These are phyloP conservation scores for Sterna hirundo DNA, from an alignment of 2,113 vertebrate species.

Conservation along the genomic window DNA sequence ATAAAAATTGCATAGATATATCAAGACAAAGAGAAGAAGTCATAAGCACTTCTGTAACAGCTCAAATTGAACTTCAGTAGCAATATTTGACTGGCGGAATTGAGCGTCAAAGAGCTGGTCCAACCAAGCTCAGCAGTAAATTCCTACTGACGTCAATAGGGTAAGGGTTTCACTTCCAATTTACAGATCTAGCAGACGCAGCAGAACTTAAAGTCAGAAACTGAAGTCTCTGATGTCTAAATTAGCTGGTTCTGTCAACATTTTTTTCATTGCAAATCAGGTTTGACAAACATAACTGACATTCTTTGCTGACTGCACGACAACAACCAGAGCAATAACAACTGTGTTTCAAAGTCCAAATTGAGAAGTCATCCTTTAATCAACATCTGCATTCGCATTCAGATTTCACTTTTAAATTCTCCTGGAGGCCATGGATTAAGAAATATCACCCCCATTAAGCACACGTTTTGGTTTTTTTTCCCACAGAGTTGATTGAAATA, in stretches of 20 bases:
- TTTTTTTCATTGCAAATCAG: background rate
- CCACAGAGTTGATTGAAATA: background rate
- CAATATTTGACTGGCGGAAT: background rate
- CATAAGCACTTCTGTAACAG: background rate
- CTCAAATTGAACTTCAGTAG: background rate
- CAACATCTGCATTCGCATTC: constrained; percentile 68
- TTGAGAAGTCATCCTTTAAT: constrained; percentile 26
- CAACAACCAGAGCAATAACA: background rate
- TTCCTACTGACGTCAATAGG: background rate
- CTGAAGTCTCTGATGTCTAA: background rate
- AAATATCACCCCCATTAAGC: background rate
- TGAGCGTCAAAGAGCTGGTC: background rate
- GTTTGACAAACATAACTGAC: constrained; percentile 17
- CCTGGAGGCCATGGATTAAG: constrained; percentile 56
- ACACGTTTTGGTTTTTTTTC: background rate
- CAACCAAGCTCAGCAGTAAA: background rate
- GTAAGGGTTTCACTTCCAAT: background rate
- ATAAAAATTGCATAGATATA: background rate
- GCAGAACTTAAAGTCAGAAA: background rate
- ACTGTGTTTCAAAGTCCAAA: constrained; percentile 46
- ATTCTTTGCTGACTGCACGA: background rate
- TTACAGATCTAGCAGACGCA: background rate
- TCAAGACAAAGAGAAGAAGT: background rate
- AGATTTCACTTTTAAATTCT: constrained; percentile 69
- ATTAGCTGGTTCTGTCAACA: background rate